phyloP scores from a whole-genome alignment of 2,797 vertebrate species.

The Lithobates pipiens region DNA sequence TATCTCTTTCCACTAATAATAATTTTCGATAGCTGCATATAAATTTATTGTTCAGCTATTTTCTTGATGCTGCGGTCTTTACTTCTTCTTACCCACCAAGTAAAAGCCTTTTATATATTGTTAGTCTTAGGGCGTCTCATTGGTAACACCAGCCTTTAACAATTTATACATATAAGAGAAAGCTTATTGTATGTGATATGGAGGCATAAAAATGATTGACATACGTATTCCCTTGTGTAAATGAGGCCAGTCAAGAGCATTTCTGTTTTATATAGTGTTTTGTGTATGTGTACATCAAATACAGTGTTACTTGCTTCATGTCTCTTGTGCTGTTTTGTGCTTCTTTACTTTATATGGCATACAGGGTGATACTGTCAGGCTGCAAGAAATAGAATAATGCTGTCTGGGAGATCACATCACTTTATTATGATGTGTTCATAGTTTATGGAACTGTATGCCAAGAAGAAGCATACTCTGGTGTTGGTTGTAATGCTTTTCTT shows the following conservation, averaged over 20 bases:
- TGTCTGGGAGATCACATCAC: too few species aligned
- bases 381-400: too few species aligned
- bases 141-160: not conserved
- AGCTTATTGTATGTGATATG: not conserved
- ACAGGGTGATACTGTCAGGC: too few species aligned
- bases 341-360: too few species aligned
- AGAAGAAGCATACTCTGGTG: too few species aligned
- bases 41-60: not conserved
- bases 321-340: too few species aligned
- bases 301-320: not conserved
- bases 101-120: constrained; percentile 13
- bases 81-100: not conserved
- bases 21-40: not conserved
- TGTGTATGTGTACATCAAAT: not conserved
- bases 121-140: constrained; percentile 8
- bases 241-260: not conserved
- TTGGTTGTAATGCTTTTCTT: too few species aligned
- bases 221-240: not conserved
- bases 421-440: too few species aligned
- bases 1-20: not conserved
- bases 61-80: not conserved
- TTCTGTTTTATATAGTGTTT: not conserved
- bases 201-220: not conserved
- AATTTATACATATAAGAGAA: not conserved
- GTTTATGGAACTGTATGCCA: too few species aligned